Base-by-base conservation (phyloP, 2,888 invertebrate species). In the Urechis unicinctus region DNA sequence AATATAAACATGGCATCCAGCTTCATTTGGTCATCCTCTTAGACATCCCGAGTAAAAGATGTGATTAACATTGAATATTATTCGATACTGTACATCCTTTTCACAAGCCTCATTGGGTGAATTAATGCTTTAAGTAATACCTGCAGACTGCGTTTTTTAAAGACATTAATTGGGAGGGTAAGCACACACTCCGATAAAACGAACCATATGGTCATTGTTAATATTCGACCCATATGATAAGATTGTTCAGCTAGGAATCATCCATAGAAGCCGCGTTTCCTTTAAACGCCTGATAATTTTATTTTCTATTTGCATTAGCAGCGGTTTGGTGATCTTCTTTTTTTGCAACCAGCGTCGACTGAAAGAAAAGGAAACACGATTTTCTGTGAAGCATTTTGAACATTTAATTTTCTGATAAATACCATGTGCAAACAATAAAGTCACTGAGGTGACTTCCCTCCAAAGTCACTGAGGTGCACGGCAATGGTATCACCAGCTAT, bases 1-100 rank as follows among this genome's bases (percentile, higher is more conserved):
- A 91, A 87, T 75, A 89, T 86, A 74, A 96, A 94, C 84, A 93
- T 89, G 85, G 88, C 88, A 77, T 96, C 96, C 63, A 95, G 80
- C 68, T 90, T 89, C 55, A 95, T 88, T 64, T 89, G 86, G 57
- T 91, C 91, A 75, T 94, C 91, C 78, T 94, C 94, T 65, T 96
- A 63, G n/a, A 81, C 81, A 64, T 82, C 81, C 72, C 78, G 64
- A 9, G 68, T 50, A 13, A 36, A 36, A 13, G 9, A 13, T 36
- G 41, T 13, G 41, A 36, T 36, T 36, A 13, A 36, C 13, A 45
- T 45, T 17, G 6, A 17, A 17, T 45, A 6, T 21, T 17, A 17
- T 6, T 21, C 45, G 6, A 21, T 45, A 21, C 13, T 17, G 13
- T 17, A 21, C n/a, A n/a, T n/a, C n/a, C n/a, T n/a, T n/a, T n/a